These are phyloP conservation scores for Octomys mimax DNA, from an alignment of 2,797 vertebrate genomes.

Conservation along the genomic window DNA sequence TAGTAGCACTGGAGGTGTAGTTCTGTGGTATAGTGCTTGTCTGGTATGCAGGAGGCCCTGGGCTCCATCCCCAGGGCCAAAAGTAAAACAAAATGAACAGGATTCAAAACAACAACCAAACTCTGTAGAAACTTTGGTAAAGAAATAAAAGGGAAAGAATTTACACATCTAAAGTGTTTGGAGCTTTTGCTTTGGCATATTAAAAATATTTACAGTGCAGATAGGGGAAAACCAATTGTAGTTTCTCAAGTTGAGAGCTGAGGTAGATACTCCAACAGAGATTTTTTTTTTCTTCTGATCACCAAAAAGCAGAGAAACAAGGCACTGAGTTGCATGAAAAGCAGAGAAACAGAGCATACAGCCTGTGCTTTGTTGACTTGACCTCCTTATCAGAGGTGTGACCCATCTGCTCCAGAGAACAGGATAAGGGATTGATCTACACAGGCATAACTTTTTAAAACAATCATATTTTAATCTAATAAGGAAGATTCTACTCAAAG, in stretches of 20 bases:
- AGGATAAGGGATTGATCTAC: neutral
- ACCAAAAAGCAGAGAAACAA: neutral
- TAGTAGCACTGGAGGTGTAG: neutral
- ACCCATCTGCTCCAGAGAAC: neutral
- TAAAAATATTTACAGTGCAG: neutral
- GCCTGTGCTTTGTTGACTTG: neutral
- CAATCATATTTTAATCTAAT: constrained; percentile 1
- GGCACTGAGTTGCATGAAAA: neutral
- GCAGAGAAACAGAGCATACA: neutral
- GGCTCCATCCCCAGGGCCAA: neutral
- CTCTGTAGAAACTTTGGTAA: neutral
- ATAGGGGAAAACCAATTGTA: neutral
- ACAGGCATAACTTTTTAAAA: neutral
- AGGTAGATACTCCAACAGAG: neutral
- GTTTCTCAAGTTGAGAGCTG: neutral
- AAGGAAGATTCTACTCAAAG: constrained; percentile 12
- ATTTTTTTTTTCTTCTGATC: neutral
- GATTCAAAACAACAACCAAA: neutral
- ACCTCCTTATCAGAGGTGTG: neutral
- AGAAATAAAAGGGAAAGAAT: neutral
- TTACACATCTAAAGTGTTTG: neutral
- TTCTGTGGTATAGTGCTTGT: neutral
- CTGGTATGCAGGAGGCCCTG: neutral
- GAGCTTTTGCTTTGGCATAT: neutral
- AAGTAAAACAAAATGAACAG: neutral